Percentiles rank a stretch among this genome's conserved stretches.
Evolutionary conservation across 1,140 invertebrate genomes (phyloP).

Genomic region (Gonioctena quinquepunctata): DNA sequence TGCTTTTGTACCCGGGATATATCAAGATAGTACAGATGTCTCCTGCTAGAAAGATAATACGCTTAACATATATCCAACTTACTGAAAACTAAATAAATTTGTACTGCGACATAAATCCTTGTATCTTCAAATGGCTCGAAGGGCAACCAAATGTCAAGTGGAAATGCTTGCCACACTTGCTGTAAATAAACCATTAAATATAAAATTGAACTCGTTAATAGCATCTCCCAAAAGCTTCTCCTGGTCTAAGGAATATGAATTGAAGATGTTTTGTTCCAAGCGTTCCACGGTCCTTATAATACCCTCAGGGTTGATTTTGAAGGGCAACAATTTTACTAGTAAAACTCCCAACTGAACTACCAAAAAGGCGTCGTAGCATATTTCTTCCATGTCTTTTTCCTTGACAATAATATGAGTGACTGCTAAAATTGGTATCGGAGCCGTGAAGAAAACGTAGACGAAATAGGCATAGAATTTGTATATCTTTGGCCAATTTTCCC

Average conservation of each 20-base stretch:
- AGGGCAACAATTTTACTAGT: constrained; percentile 12
- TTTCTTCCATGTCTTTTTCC: background rate
- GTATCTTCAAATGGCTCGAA: constrained; percentile 14
- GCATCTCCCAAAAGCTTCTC: background rate
- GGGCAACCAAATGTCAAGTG: constrained; percentile 21
- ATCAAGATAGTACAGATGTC: too few relatives aligned
- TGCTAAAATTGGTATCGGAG: constrained; percentile 2
- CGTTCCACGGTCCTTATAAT: constrained; percentile 2
- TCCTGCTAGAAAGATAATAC: too few relatives aligned
- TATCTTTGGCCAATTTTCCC: constrained; percentile 1
- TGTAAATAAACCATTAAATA: background rate
- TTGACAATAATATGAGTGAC: background rate
- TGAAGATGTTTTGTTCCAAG: constrained; percentile 14
- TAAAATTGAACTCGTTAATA: background rate
- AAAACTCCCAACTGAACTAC: constrained; percentile 4
- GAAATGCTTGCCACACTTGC: background rate
- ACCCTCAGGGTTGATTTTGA: background rate
- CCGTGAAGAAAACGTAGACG: background rate
- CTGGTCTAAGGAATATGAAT: background rate
- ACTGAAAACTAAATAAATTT: background rate
- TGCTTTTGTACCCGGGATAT: too few relatives aligned
- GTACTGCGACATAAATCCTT: constrained; percentile 6
- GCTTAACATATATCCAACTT: background rate
- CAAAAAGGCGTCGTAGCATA: constrained; percentile 11
- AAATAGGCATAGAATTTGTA: constrained; percentile 12